Base-by-base conservation (phyloP, 1,140 invertebrate genomes). In the Heliothis subflexa region DNA sequence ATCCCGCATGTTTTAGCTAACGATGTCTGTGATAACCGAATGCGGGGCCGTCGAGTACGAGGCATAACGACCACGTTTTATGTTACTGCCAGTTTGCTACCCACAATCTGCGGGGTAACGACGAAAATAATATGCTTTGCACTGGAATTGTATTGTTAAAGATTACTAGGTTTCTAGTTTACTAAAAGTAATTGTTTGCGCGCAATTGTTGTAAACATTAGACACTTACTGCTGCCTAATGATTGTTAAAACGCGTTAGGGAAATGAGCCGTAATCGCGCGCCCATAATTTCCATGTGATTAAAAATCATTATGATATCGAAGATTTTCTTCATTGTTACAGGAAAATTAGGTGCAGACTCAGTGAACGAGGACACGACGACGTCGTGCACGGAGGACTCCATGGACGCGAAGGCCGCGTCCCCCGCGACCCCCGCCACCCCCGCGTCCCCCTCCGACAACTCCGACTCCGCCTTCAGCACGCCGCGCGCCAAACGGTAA, bases 361-460 rank as follows among this genome's bases (percentile, higher is more conserved):
- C 92, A 61, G 89, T 91, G 25, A 88, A 85, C 75, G 95, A 96
- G 79, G 95, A 96, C 88, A 97, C 96, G 33, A 96, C 95, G 81
- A 96, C 96, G 77, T 97, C 96, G 13, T 97, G 96, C 91, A 97
- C 96, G 61, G 97, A 97, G 88, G 96, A 97, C 87, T 97, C 96
- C 33, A 88, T 96, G 89, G 96, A 97, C 87, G 90, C 91, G 50
- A 93, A 94, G 78, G 85, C 86, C 21, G 86, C 88, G 33, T 94
- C 92, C 0, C 89, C 91, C 33, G 71, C 87, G 70, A 86, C 86
- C n/a, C 88, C 89, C 52, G 82, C 95, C 91, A 78, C 95, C 88
- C 89, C 89, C 81, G 87, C 91, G 82, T 91, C 90, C 14, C 90
- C 92, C 85, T 91, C 89, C 50, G 91, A 93, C 81, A 93, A 94